A percentile compares a stretch with the other conserved stretches of the same genome.
Evolutionary conservation across 2,797 vertebrate genomes (phyloP).

Genomic region (Macropus fuliginosus): DNA sequence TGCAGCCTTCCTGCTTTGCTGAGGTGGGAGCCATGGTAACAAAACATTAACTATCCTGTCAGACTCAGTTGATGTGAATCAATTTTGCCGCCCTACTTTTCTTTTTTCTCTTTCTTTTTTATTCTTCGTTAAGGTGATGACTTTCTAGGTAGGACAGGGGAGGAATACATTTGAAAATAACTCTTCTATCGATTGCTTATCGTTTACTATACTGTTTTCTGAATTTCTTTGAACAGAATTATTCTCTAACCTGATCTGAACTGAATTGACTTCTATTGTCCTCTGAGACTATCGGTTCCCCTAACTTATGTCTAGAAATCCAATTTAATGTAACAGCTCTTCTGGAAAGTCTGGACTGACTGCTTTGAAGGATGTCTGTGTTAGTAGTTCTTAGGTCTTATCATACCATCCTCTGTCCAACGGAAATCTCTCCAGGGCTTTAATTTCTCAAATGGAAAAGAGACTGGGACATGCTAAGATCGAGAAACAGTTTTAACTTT

Average conservation of each 20-base stretch:
- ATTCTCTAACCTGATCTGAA: background rate
- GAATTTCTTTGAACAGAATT: background rate
- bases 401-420: background rate
- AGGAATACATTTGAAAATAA: background rate
- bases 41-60: background rate
- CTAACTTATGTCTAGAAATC: background rate
- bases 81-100: background rate
- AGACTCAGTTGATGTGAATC: background rate
- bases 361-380: background rate
- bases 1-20: background rate
- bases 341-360: background rate
- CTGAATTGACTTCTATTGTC: background rate
- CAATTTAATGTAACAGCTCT: background rate
- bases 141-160: background rate
- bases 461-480: background rate
- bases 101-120: background rate
- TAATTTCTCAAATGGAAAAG: background rate
- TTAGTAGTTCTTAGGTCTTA: background rate
- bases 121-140: background rate
- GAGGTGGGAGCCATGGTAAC: background rate
- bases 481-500: background rate
- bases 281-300: background rate
- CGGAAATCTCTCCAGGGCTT: background rate
- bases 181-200: background rate
- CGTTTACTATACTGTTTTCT: background rate